phyloP scores from a whole-genome alignment of 1,140 invertebrate species.

The Ostrea denselamellosa region DNA sequence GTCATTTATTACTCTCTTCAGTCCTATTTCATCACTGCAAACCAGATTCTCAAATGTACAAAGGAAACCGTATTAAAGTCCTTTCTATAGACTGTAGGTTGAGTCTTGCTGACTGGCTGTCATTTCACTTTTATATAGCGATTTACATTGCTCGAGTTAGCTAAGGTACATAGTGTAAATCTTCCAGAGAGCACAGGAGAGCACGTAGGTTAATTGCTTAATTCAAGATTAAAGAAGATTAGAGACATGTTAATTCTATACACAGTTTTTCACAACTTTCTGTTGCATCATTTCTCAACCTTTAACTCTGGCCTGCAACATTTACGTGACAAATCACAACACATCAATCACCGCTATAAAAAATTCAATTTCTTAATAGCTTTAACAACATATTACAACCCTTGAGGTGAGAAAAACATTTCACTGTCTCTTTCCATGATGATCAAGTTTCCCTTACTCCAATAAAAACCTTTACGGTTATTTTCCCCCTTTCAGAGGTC shows the following conservation, averaged over 20 bases:
- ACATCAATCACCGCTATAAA: not conserved
- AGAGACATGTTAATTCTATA: not conserved
- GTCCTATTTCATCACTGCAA: not conserved
- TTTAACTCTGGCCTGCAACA: not conserved
- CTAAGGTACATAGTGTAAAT: conserved; percentile 4
- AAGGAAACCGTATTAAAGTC: not conserved
- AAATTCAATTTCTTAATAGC: not conserved
- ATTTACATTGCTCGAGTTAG: not conserved
- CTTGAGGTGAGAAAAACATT: conserved; percentile 8
- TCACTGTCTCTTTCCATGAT: not conserved
- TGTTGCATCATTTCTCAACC: conserved; percentile 32
- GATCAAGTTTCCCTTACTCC: conserved; percentile 6
- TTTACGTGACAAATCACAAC: not conserved
- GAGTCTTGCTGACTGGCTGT: not conserved
- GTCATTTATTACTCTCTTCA: conserved; percentile 11
- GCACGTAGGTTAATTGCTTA: conserved; percentile 18
- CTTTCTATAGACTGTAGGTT: conserved; percentile 1
- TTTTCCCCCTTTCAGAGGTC: not conserved
- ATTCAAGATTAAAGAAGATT: conserved; percentile 37
- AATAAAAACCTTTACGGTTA: not conserved
- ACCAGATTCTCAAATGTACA: conserved; percentile 23
- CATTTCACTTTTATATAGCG: not conserved
- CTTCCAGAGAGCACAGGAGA: not conserved
- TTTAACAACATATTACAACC: not conserved
- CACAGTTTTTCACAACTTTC: not conserved